These are phyloP conservation scores for Anoplophora glabripennis DNA, from an alignment of 1,140 invertebrate species.

Conservation along the genomic window DNA sequence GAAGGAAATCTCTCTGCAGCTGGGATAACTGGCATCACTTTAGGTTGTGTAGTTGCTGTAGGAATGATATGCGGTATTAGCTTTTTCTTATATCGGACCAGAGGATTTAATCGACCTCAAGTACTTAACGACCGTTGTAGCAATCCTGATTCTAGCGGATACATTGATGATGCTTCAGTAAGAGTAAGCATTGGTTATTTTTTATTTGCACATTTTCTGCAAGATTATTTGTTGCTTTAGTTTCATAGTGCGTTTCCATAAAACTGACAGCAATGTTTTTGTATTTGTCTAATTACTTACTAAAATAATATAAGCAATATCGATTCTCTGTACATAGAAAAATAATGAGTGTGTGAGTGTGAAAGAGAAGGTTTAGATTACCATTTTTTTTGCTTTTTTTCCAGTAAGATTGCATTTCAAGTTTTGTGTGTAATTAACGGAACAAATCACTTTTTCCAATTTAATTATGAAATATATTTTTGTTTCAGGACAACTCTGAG, in stretches of 20 bases:
- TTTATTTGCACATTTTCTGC: slow-evolving; percentile 1
- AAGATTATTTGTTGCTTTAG: not conserved
- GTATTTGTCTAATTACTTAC: not conserved
- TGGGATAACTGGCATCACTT: slow-evolving; percentile 68
- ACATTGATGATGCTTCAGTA: slow-evolving; percentile 84
- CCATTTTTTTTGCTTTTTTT: not conserved
- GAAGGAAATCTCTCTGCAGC: slow-evolving; percentile 58
- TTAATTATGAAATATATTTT: slow-evolving; percentile 8
- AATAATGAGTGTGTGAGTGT: too few relatives aligned
- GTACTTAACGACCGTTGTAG: slow-evolving; percentile 76
- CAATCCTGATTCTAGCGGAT: slow-evolving; percentile 82
- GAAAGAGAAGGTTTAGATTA: too few relatives aligned
- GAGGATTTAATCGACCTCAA: slow-evolving; percentile 77
- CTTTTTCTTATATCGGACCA: slow-evolving; percentile 71
- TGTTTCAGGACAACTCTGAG: slow-evolving; percentile 81
- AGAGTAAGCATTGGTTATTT: slow-evolving; percentile 60
- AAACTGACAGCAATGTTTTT: too few relatives aligned
- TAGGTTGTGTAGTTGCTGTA: slow-evolving; percentile 63
- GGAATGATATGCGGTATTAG: slow-evolving; percentile 66
- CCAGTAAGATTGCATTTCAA: not conserved
- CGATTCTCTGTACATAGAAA: too few relatives aligned
- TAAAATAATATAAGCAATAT: too few relatives aligned
- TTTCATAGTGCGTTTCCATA: too few relatives aligned
- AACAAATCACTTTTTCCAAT: not conserved
- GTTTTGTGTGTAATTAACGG: not conserved